Conservation (phyloP, 2,113 vertebrate genomes). For the Myxocyprinus asiaticus region DNA sequence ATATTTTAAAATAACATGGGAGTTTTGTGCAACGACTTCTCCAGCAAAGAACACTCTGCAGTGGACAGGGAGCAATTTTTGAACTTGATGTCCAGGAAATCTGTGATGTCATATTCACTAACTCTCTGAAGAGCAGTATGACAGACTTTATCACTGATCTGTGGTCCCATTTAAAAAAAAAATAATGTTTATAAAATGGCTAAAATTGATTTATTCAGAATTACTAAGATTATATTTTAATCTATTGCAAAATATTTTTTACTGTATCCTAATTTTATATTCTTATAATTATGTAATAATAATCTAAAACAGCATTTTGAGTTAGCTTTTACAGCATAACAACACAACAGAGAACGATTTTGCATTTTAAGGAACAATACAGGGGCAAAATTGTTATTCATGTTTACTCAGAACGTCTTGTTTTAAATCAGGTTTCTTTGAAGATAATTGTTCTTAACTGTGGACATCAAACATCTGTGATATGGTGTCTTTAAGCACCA, state of each 20-base stretch:
- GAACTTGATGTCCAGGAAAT: conserved; percentile 28
- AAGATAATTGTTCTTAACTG: not conserved
- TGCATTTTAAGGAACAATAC: not conserved
- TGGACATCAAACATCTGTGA: not conserved
- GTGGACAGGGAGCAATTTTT: conserved; percentile 21
- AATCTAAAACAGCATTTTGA: no score
- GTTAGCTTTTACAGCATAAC: no score
- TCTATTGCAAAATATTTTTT: no score
- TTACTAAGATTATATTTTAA: no score
- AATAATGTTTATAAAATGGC: not conserved
- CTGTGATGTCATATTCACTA: conserved; percentile 6
- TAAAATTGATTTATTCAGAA: not conserved
- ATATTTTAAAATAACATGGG: no score
- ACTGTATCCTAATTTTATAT: no score
- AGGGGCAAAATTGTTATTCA: not conserved
- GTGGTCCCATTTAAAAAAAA: not conserved
- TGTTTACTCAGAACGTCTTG: not conserved
- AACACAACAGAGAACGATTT: no score
- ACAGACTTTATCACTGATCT: conserved; percentile 14
- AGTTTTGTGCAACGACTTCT: not conserved
- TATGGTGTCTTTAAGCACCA: not conserved
- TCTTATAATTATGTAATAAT: no score
- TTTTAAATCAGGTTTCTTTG: not conserved
- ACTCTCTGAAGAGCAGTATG: conserved; percentile 19
- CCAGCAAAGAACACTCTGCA: conserved; percentile 1